phyloP scores from a whole-genome alignment of 2,888 invertebrate genomes.

The Meta bourneti region DNA sequence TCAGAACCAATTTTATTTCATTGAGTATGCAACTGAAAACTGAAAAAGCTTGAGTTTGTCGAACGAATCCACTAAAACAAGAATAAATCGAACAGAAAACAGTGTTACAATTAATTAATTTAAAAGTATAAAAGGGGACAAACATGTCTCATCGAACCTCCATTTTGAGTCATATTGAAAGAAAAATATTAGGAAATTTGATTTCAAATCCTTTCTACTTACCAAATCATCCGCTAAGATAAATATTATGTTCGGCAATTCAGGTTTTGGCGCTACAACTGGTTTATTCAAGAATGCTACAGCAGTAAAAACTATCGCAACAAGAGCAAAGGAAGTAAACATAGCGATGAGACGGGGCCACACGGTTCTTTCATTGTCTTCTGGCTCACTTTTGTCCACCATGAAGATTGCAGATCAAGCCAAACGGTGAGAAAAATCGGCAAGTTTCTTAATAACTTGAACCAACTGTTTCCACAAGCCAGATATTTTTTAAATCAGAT shows the following conservation, averaged over 20 bases:
- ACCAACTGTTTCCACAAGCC: background rate
- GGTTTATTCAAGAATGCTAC: constrained; percentile 32
- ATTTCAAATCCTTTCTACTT: constrained; percentile 80
- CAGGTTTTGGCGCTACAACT: constrained; percentile 15
- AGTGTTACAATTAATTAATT: too few species aligned
- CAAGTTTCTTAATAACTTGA: background rate
- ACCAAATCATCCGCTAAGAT: constrained; percentile 95
- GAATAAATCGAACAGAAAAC: too few species aligned
- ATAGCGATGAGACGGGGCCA: constrained; percentile 67
- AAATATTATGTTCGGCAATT: constrained; percentile 88
- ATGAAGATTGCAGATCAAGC: constrained; percentile 47
- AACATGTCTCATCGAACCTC: too few species aligned
- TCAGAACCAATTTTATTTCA: too few species aligned
- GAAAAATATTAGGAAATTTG: too few species aligned
- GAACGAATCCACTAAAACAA: too few species aligned
- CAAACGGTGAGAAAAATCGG: background rate
- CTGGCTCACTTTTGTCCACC: constrained; percentile 66
- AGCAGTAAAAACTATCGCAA: constrained; percentile 62
- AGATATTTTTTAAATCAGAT: too few species aligned
- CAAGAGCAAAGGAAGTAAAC: constrained; percentile 57
- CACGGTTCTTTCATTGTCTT: constrained; percentile 59
- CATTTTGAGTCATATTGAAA: too few species aligned
- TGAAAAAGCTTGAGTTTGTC: too few species aligned
- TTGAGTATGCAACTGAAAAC: too few species aligned
- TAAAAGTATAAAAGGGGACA: too few species aligned